A percentile compares a stretch with the other conserved stretches of the same genome.
Evolutionary conservation across 2,113 vertebrate species (phyloP).

Genomic region (Xerus inauris): DNA sequence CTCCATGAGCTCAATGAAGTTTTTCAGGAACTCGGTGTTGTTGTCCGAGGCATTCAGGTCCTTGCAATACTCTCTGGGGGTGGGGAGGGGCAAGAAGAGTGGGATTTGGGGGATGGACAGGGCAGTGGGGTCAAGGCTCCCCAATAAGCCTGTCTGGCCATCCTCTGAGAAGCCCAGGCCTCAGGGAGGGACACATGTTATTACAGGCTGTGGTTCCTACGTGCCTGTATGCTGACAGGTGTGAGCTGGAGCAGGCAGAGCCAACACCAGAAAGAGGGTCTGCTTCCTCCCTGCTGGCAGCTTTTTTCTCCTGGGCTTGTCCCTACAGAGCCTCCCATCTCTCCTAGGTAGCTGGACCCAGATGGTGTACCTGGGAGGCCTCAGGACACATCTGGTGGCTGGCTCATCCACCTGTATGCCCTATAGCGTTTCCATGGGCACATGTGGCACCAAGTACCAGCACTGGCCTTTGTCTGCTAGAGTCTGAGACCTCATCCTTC

Average conservation of each 20-base stretch:
- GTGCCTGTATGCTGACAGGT: not conserved
- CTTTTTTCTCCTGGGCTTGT: not conserved
- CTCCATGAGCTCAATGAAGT: constrained; percentile 99
- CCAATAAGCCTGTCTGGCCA: not conserved
- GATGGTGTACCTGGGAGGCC: not conserved
- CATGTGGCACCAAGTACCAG: not conserved
- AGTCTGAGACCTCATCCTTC: not conserved
- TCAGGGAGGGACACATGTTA: not conserved
- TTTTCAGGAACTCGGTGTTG: constrained; percentile 99
- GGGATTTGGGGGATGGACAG: constrained; percentile 44
- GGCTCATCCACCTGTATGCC: not conserved
- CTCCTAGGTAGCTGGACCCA: not conserved
- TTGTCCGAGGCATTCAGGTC: constrained; percentile 97
- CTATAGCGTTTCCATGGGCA: not conserved
- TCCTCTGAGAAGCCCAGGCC: not conserved
- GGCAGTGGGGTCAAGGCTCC: constrained; percentile 10
- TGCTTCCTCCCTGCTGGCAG: not conserved
- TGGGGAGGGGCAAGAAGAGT: constrained; percentile 70
- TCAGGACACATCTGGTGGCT: not conserved
- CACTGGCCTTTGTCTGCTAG: not conserved
- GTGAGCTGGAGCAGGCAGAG: not conserved
- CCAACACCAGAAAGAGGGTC: constrained; percentile 16
- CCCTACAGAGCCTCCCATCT: not conserved
- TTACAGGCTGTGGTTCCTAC: not conserved
- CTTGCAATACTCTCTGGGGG: constrained; percentile 98